Base-by-base conservation (phyloP, 1,140 invertebrate genomes). In the Tribolium castaneum region DNA sequence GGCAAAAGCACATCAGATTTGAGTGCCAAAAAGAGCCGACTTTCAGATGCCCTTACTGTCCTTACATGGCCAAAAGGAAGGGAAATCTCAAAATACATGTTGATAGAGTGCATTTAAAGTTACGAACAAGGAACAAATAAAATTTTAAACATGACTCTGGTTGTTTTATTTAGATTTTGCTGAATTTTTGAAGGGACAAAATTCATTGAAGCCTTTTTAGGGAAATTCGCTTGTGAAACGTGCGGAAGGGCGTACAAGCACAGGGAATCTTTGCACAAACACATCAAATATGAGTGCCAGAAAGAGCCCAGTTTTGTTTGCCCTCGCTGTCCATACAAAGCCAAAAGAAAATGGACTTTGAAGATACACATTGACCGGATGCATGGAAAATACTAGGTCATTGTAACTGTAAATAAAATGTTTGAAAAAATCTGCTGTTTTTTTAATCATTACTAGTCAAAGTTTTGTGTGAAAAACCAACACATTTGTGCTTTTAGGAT, bases 21-120 rank as follows among this genome's bases (percentile, higher is more conserved):
- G 92, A 93, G 83, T 93, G 92, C 84, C 90, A 90, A 13, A 90
- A 91, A 78, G 87, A 89, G 72, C 91, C 91, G 6, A 88, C 89
- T 80, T 93, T 92, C 87, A 87, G 89, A 83, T 91, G 92, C 82
- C 76, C 89, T 76, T 82, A 89, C 77, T 87, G 87, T 84, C 80
- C 86, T 16, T 85, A 87, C 14, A 78, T 50, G 72, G 45, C 71
- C 10, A 79, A 79, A 50, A 10, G 25, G 25, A 75, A 77, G 77
- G 45, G 49, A 6, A 73, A 74, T 35, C 13, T 78, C 12, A 78
- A 78, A 39, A 25, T 34, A 2, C 77, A 78, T 39, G 9, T 59
- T 19, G 39, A 59, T 6, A 22, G 54, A 25, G 54, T 59, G 2
- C 54, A 59, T 30, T 25, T 59, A 3, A 59, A 25, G 22, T 6